phyloP scores from a whole-genome alignment of 1,140 invertebrate genomes.

The Cataglyphis hispanica region DNA sequence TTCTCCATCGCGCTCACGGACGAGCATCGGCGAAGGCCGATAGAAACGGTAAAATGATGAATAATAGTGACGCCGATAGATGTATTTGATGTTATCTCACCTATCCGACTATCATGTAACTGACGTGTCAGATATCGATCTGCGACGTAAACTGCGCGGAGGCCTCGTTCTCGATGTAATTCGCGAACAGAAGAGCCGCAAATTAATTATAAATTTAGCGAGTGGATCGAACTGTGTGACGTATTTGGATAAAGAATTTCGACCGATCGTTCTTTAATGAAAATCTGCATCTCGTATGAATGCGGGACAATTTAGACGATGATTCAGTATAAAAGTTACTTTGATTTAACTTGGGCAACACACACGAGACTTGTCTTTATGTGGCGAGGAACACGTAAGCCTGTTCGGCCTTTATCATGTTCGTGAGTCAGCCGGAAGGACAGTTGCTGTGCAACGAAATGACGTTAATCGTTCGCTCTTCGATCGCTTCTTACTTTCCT shows the following conservation, averaged over 20 bases:
- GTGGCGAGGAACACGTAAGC: slow-evolving; percentile 66
- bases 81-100: slow-evolving; percentile 47
- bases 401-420: slow-evolving; percentile 63
- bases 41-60: slow-evolving; percentile 58
- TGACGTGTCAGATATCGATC: slow-evolving; percentile 52
- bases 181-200: background rate
- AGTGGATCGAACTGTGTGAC: background rate
- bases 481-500: slow-evolving; percentile 21
- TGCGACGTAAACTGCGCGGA: slow-evolving; percentile 22
- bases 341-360: slow-evolving; percentile 2
- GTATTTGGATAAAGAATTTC: background rate
- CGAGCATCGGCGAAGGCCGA: slow-evolving; percentile 53
- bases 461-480: slow-evolving; percentile 14
- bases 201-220: slow-evolving; percentile 19
- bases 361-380: background rate
- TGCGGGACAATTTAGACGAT: background rate
- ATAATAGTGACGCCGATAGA: slow-evolving; percentile 18
- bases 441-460: slow-evolving; percentile 44
- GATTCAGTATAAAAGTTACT: background rate
- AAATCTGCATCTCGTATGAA: background rate
- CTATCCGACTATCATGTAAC: slow-evolving; percentile 38
- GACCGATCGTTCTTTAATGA: background rate
- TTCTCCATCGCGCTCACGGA: slow-evolving; percentile 67
- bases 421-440: slow-evolving; percentile 72
- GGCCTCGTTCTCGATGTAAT: background rate